A percentile compares a stretch with the other conserved stretches of the same genome.
These are phyloP conservation scores for Camponotus fellah DNA, from an alignment of 2,888 invertebrate genomes.

Conservation along the genomic window DNA sequence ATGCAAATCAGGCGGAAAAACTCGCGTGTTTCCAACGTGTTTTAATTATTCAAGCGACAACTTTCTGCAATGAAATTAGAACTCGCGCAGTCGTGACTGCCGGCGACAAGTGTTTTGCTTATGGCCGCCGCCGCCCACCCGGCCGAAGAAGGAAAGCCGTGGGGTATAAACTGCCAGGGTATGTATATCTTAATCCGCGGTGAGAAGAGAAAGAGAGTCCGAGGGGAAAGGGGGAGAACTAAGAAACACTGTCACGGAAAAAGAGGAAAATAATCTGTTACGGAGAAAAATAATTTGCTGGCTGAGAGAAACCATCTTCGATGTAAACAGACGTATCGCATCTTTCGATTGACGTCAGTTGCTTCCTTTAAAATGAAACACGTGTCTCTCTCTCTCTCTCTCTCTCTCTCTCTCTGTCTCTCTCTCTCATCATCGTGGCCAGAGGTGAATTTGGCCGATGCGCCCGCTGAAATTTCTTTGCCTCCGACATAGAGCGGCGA, in stretches of 20 bases:
- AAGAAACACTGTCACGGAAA: conserved; percentile 50
- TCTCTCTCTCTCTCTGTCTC: not conserved
- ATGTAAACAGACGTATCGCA: not conserved
- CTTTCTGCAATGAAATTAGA: conserved; percentile 84
- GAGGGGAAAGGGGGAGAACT: conserved; percentile 68
- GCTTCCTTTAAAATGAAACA: not conserved
- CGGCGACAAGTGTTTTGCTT: conserved; percentile 83
- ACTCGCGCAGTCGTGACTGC: conserved; percentile 80
- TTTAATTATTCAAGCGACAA: conserved; percentile 85
- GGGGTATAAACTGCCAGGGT: conserved; percentile 54
- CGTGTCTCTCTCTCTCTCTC: not conserved
- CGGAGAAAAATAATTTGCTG: not conserved
- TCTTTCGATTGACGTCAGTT: not conserved
- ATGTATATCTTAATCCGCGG: conserved; percentile 68
- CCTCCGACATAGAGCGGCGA: conserved; percentile 65
- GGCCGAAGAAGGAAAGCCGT: conserved; percentile 59
- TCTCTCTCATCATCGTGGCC: not conserved
- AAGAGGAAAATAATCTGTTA: no score
- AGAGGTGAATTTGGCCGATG: conserved; percentile 53
- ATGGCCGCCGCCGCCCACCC: conserved; percentile 74
- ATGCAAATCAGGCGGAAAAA: conserved; percentile 83
- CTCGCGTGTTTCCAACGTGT: conserved; percentile 81
- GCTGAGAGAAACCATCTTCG: not conserved
- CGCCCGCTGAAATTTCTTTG: conserved; percentile 62
- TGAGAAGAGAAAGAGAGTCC: conserved; percentile 21